Evolutionary conservation across 2,113 vertebrate genomes (phyloP).

Genomic region (Orcinus orca): DNA sequence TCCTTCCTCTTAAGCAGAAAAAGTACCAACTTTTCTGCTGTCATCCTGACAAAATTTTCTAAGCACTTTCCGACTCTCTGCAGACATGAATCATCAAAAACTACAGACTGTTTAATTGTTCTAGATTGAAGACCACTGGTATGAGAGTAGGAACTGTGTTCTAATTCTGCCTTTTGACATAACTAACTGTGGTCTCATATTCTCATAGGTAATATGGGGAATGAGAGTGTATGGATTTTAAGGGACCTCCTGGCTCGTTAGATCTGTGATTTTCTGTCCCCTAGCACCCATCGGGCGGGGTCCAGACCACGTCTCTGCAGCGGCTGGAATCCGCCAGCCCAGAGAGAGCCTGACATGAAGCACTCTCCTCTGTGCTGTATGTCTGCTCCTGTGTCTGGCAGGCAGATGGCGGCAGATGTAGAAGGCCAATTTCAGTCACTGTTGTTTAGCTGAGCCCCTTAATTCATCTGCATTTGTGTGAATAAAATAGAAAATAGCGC

Average conservation of each 20-base stretch:
- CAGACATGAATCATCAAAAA: too few relatives aligned
- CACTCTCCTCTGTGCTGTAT: rapidly evolving
- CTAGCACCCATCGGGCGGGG: too few relatives aligned
- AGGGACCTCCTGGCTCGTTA: neutral
- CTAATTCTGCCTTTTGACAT: neutral
- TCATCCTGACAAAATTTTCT: neutral
- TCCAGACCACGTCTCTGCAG: too few relatives aligned
- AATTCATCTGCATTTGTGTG: slow-evolving; percentile 21
- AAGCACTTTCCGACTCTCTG: neutral
- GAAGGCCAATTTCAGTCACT: neutral
- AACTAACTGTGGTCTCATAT: neutral
- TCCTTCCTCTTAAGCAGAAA: neutral
- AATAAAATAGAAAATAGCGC: neutral
- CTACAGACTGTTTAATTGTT: neutral
- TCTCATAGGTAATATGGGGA: neutral
- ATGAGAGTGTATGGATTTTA: neutral
- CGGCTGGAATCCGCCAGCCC: neutral
- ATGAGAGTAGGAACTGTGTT: neutral
- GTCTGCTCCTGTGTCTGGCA: neutral
- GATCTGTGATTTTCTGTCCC: neutral
- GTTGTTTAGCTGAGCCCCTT: neutral
- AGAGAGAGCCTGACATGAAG: neutral
- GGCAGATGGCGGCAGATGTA: slow-evolving; percentile 26
- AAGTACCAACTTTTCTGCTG: neutral
- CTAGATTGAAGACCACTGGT: neutral